Percentiles rank a stretch among this genome's conserved stretches.
These are phyloP conservation scores for Microplitis mediator DNA, from an alignment of 1,140 invertebrate species.

Conservation along the genomic window DNA sequence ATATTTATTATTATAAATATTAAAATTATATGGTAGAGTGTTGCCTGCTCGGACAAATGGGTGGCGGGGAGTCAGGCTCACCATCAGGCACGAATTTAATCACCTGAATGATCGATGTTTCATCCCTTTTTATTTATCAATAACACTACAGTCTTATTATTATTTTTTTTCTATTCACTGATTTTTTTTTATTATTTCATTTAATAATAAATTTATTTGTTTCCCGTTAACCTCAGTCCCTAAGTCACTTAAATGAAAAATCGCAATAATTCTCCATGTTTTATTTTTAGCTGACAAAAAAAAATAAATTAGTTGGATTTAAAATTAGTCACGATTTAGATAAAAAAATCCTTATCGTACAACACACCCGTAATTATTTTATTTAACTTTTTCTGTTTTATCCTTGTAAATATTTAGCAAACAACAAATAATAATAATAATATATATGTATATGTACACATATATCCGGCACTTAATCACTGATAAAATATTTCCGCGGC, in stretches of 20 bases:
- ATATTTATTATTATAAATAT: not conserved
- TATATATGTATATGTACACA: too few species aligned
- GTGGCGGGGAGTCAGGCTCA: slow-evolving; percentile 63
- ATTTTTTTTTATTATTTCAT: not conserved
- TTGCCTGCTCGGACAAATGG: slow-evolving; percentile 60
- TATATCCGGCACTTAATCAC: too few species aligned
- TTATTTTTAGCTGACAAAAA: too few species aligned
- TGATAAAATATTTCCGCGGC: slow-evolving; percentile 2
- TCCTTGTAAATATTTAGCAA: not conserved
- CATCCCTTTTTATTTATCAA: slow-evolving; percentile 34
- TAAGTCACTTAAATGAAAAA: too few species aligned
- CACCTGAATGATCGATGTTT: slow-evolving; percentile 57
- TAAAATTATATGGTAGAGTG: slow-evolving; percentile 32
- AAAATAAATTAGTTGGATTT: too few species aligned
- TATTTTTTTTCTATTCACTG: not conserved
- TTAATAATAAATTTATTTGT: too few species aligned
- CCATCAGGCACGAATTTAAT: slow-evolving; percentile 59
- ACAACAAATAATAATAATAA: too few species aligned
- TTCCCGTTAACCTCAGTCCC: too few species aligned
- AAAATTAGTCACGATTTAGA: not conserved
- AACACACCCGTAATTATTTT: slow-evolving; percentile 1
- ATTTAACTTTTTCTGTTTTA: too few species aligned
- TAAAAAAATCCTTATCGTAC: slow-evolving; percentile 4
- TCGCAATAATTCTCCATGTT: too few species aligned
- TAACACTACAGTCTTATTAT: not conserved